Percentiles rank a stretch among this genome's conserved stretches.
Conservation (phyloP, 2,888 invertebrate species). For the Latrodectus hesperus region DNA sequence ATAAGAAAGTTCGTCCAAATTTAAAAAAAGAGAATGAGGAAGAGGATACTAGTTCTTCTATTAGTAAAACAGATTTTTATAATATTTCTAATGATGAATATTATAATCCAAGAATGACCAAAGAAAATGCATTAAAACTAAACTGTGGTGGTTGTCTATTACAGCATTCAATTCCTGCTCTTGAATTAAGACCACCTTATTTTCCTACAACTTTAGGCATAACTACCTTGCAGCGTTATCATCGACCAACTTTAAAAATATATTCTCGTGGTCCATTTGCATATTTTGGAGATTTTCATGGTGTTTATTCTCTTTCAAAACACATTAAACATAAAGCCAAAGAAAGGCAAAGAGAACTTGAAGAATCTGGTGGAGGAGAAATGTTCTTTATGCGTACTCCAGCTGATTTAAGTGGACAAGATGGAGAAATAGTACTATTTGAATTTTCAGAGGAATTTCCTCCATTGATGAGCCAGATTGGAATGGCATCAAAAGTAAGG, state of each 20-base stretch:
- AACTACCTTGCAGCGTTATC: constrained; percentile 90
- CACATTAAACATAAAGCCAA: constrained; percentile 93
- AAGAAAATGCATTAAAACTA: constrained; percentile 75
- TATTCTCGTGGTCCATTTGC: constrained; percentile 87
- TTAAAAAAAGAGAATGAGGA: constrained; percentile 97
- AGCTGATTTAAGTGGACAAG: constrained; percentile 93
- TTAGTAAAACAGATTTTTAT: constrained; percentile 86
- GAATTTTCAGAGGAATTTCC: constrained; percentile 99
- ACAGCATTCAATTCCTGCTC: constrained; percentile 96
- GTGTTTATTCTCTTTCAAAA: constrained; percentile 88
- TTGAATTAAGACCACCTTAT: constrained; percentile 94
- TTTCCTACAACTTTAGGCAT: constrained; percentile 94
- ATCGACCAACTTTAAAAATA: constrained; percentile 90
- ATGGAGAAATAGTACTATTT: constrained; percentile 87
- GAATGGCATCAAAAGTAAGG: constrained; percentile 99
- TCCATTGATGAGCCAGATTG: constrained; percentile 95
- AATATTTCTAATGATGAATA: constrained; percentile 98
- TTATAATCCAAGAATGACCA: constrained; percentile 91
- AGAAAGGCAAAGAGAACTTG: constrained; percentile 86
- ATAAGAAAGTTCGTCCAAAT: constrained; percentile 79
- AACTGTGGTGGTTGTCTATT: constrained; percentile 79
- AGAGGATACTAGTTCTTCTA: constrained; percentile 80
- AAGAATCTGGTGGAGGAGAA: constrained; percentile 97
- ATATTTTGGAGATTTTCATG: constrained; percentile 83
- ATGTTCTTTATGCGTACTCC: constrained; percentile 99